phyloP scores from a whole-genome alignment of 2,888 invertebrate genomes.

The Eupithecia insigniata region DNA sequence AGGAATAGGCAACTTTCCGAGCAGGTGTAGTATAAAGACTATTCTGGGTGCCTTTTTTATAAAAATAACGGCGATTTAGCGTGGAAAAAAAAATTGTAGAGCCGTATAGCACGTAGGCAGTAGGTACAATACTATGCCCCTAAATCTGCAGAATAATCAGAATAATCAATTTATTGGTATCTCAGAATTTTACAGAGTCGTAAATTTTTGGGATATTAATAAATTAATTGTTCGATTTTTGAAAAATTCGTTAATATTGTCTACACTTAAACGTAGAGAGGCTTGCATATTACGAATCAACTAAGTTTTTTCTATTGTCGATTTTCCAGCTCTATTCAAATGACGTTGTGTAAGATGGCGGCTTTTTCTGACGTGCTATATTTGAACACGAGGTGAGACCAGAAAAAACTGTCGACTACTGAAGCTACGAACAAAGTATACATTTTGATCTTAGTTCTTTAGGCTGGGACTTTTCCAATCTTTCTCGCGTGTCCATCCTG shows the following conservation, averaged over 20 bases:
- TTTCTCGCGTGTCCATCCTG: not conserved
- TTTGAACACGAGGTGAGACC: conserved; percentile 57
- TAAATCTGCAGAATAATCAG: not conserved
- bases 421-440: conserved; percentile 48
- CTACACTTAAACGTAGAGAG: no score
- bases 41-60: not conserved
- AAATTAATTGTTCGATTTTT: no score
- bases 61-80: no score
- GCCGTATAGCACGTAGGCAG: not conserved
- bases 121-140: not conserved
- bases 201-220: no score
- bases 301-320: not conserved
- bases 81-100: no score
- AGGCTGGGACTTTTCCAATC: not conserved
- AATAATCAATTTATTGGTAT: no score
- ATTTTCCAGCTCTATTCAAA: conserved; percentile 10
- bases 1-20: no score
- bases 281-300: not conserved
- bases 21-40: no score
- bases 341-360: conserved; percentile 16
- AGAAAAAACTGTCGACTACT: conserved; percentile 51
- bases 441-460: not conserved
- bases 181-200: no score
- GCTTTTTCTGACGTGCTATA: conserved; percentile 37
- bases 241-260: no score